Evolutionary conservation across 2,113 vertebrate species (phyloP).

Genomic region (Ochotona curzoniae): DNA sequence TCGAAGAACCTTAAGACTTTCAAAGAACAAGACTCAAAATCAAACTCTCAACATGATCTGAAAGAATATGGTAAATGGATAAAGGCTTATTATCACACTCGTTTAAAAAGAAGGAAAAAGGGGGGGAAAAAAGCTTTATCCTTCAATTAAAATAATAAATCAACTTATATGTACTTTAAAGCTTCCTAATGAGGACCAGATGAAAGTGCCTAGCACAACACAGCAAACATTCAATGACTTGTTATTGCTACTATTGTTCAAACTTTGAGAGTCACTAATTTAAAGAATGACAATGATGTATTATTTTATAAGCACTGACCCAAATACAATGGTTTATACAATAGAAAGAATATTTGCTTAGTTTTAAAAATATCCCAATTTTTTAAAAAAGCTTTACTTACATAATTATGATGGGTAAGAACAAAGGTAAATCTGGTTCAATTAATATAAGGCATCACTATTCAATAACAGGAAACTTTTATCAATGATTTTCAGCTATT

Average conservation of each 20-base stretch:
- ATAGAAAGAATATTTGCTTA: background rate
- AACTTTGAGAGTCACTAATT: background rate
- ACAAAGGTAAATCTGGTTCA: background rate
- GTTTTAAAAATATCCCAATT: background rate
- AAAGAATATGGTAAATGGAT: background rate
- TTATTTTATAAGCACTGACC: background rate
- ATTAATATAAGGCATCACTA: background rate
- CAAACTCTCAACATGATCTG: background rate
- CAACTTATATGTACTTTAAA: background rate
- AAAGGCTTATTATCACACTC: background rate
- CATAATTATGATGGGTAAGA: background rate
- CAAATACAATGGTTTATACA: conserved; percentile 32
- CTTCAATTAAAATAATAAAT: background rate
- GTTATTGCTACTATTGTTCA: background rate
- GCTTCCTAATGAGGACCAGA: background rate
- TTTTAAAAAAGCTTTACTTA: background rate
- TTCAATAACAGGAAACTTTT: background rate
- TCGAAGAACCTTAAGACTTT: conserved; percentile 11
- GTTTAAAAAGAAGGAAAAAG: background rate
- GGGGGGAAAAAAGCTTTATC: background rate
- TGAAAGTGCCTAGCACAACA: background rate
- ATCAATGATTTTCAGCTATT: background rate
- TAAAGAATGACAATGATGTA: conserved; percentile 40
- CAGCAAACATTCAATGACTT: background rate
- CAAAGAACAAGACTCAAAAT: background rate